phyloP scores from a whole-genome alignment of 2,888 invertebrate species.

The Folsomia candida region DNA sequence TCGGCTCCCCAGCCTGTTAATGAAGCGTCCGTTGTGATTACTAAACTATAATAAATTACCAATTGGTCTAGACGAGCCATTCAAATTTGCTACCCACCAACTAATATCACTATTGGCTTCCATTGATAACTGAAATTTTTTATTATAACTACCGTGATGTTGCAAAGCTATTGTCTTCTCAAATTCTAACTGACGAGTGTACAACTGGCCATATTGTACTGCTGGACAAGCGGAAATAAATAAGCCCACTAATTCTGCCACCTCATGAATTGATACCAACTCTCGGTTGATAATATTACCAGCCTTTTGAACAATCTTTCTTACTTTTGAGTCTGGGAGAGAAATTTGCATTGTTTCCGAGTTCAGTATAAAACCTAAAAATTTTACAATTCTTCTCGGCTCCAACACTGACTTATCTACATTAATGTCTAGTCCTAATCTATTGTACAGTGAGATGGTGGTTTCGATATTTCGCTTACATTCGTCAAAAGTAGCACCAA shows the following conservation, averaged over 20 bases:
- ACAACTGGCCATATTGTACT: conserved; percentile 23
- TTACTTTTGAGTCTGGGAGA: neutral
- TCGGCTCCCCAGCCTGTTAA: conserved; percentile 23
- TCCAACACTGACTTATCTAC: neutral
- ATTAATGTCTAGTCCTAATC: conserved; percentile 11
- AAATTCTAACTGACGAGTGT: conserved; percentile 22
- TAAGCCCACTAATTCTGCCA: conserved; percentile 9
- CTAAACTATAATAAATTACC: conserved; percentile 8
- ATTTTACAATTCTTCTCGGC: neutral
- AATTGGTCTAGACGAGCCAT: neutral
- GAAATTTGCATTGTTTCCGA: neutral
- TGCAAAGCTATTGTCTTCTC: conserved; percentile 12
- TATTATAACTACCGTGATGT: neutral
- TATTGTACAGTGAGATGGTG: no score
- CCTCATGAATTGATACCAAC: neutral
- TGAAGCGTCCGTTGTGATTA: conserved; percentile 25
- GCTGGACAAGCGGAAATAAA: conserved; percentile 23
- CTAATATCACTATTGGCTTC: neutral
- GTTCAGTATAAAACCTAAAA: conserved; percentile 16
- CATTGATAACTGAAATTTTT: neutral
- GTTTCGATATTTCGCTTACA: no score
- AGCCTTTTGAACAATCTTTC: neutral
- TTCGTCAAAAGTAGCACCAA: neutral
- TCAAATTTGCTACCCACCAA: conserved; percentile 20
- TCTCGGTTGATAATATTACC: neutral